Conservation (phyloP, 2,888 invertebrate genomes). For the Agrochola circellaris region DNA sequence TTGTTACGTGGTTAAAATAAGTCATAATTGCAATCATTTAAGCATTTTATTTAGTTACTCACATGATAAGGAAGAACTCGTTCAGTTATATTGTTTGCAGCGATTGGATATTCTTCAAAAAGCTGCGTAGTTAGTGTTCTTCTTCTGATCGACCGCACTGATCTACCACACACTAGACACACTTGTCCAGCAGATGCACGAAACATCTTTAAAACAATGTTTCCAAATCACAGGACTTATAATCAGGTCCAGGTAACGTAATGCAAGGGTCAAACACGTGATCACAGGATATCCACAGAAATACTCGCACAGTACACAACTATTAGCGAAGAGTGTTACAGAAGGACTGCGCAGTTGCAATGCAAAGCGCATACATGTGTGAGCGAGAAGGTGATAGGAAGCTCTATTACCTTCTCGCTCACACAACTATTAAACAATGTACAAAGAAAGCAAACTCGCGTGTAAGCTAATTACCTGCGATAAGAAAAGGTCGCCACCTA, state of each 20-base stretch:
- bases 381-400: no score
- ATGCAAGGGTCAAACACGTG: not conserved
- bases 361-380: no score
- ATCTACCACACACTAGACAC: slow-evolving; percentile 22
- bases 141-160: slow-evolving; percentile 24
- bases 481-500: no score
- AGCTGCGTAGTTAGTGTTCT: slow-evolving; percentile 24
- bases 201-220: not conserved
- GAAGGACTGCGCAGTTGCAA: no score
- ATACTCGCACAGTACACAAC: not conserved
- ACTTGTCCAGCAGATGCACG: slow-evolving; percentile 24
- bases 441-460: no score
- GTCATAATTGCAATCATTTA: not conserved
- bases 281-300: not conserved
- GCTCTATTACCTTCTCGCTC: no score
- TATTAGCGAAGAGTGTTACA: no score
- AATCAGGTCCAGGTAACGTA: not conserved
- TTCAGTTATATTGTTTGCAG: not conserved
- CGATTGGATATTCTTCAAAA: slow-evolving; percentile 20
- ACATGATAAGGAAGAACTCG: not conserved
- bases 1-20: not conserved
- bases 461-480: no score
- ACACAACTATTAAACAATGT: no score
- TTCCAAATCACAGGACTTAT: not conserved
- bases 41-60: not conserved